phyloP scores from a whole-genome alignment of 1,140 invertebrate genomes.

The Adelges cooleyi region DNA sequence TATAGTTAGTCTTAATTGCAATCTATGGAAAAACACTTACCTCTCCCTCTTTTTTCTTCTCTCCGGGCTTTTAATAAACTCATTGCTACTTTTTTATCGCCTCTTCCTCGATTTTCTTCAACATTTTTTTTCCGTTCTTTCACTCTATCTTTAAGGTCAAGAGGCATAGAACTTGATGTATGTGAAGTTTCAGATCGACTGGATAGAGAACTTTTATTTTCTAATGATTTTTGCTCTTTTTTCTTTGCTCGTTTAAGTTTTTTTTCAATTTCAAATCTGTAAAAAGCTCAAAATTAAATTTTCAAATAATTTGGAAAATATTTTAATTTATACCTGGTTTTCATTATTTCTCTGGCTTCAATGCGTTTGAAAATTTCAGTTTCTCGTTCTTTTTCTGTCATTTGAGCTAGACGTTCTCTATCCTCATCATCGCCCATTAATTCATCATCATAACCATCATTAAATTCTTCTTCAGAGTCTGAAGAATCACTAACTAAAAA shows the following conservation, averaged over 20 bases:
- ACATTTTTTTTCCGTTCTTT: slow-evolving; percentile 88
- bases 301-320: neutral
- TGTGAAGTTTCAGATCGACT: slow-evolving; percentile 39
- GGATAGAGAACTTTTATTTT: slow-evolving; percentile 40
- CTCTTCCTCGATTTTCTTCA: slow-evolving; percentile 65
- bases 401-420: slow-evolving; percentile 69
- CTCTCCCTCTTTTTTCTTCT: slow-evolving; percentile 66
- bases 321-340: slow-evolving; percentile 67
- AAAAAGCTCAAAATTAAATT: slow-evolving; percentile 28
- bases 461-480: slow-evolving; percentile 55
- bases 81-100: slow-evolving; percentile 86
- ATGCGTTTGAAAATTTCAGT: slow-evolving; percentile 94
- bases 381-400: slow-evolving; percentile 95
- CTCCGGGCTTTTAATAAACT: slow-evolving; percentile 76
- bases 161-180: slow-evolving; percentile 31
- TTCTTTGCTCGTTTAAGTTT: slow-evolving; percentile 80
- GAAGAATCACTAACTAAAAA: slow-evolving; percentile 36
- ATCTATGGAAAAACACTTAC: too few relatives aligned
- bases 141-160: slow-evolving; percentile 64
- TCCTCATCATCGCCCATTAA: slow-evolving; percentile 96
- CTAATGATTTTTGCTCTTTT: slow-evolving; percentile 51
- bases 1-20: too few relatives aligned
- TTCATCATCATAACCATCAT: slow-evolving; percentile 88
- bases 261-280: slow-evolving; percentile 90
- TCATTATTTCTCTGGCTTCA: slow-evolving; percentile 83